phyloP scores from a whole-genome alignment of 1,140 invertebrate species.

The Arion vulgaris region DNA sequence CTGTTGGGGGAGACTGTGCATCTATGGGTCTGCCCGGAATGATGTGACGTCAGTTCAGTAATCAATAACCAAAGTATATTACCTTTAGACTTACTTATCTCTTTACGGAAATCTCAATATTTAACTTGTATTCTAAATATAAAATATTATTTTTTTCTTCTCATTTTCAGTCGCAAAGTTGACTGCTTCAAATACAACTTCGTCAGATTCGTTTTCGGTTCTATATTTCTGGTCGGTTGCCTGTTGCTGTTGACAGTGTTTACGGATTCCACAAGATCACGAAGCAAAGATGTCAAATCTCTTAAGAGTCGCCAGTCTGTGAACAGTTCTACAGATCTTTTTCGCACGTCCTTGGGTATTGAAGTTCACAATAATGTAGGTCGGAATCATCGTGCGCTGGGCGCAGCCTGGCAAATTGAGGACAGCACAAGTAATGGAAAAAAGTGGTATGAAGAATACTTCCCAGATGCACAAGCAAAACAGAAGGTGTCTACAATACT shows the following conservation, averaged over 20 bases:
- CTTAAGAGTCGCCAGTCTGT: background rate
- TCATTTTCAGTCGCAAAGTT: conserved; percentile 72
- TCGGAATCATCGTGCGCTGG: background rate
- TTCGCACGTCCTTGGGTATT: background rate
- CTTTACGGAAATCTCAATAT: too few species aligned
- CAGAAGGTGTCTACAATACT: background rate
- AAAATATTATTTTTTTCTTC: background rate
- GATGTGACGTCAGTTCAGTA: too few species aligned
- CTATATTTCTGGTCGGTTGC: background rate
- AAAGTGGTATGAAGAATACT: background rate
- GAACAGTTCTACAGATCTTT: background rate
- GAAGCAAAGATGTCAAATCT: background rate
- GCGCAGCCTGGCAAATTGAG: background rate
- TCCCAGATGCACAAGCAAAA: background rate
- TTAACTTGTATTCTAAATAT: too few species aligned
- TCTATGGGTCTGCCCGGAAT: too few species aligned
- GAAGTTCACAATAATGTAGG: background rate
- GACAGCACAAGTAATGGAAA: background rate
- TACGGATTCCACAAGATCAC: background rate
- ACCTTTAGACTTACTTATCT: too few species aligned
- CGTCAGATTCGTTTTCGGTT: background rate
- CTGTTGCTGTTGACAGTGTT: background rate
- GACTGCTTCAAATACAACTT: conserved; percentile 4
- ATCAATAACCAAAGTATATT: too few species aligned
- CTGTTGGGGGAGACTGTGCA: too few species aligned